These are phyloP conservation scores for Kryptopterus vitreolus DNA, from an alignment of 2,797 vertebrate genomes.

Conservation along the genomic window DNA sequence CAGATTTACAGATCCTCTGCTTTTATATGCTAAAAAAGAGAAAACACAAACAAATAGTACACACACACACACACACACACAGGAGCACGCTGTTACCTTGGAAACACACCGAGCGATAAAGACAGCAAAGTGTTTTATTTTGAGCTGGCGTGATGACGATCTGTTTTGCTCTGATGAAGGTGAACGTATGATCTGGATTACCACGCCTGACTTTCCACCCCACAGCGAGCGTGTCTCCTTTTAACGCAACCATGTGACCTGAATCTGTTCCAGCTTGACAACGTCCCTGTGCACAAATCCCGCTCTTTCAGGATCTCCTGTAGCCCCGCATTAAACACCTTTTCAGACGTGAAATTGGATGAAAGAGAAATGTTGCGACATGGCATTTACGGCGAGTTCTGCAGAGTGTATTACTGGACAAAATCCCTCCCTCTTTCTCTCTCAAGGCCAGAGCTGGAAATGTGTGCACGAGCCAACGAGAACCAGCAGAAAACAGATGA, in stretches of 20 bases:
- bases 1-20: constrained; percentile 40
- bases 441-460: constrained; percentile 37
- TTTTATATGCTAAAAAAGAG: constrained; percentile 50
- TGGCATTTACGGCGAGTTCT: not conserved
- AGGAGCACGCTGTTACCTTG: constrained; percentile 48
- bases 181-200: too few species aligned
- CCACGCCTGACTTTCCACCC: too few species aligned
- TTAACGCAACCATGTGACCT: too few species aligned
- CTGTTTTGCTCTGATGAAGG: constrained; percentile 6
- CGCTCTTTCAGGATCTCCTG: too few species aligned
- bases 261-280: too few species aligned
- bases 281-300: too few species aligned
- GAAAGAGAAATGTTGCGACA: not conserved
- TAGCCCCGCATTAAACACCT: too few species aligned
- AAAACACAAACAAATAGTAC: constrained; percentile 46
- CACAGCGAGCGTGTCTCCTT: too few species aligned
- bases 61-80: constrained; percentile 14
- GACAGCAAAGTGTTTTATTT: constrained; percentile 31
- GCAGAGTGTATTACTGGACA: not conserved
- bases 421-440: constrained; percentile 27
- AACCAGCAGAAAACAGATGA: constrained; percentile 8
- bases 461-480: not conserved
- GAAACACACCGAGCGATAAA: constrained; percentile 46
- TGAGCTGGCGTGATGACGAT: constrained; percentile 35
- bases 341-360: too few species aligned